A percentile compares a stretch with the other conserved stretches of the same genome.
Conservation (phyloP, 2,888 invertebrate genomes). For the Calameuta filiformis region DNA sequence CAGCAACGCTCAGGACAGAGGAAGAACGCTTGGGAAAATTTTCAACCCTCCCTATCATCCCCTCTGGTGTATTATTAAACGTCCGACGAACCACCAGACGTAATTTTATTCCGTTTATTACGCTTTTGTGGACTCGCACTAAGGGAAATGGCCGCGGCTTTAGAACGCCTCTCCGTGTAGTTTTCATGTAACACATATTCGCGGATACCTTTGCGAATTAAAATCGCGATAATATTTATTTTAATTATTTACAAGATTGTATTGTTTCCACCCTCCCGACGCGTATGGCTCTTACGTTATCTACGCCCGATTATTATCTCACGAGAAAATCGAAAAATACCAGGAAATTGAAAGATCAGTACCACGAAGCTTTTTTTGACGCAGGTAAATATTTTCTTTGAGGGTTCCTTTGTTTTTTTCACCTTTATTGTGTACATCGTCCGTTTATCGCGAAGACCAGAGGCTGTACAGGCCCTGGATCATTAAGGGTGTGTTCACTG, state of each 20-base stretch:
- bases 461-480: not conserved
- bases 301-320: not conserved
- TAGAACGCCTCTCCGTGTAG: not conserved
- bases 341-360: not conserved
- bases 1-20: not conserved
- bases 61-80: constrained; percentile 23
- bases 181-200: not conserved
- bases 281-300: too few relatives aligned
- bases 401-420: not conserved
- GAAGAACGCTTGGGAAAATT: not conserved
- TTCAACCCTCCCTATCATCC: not conserved
- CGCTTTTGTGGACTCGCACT: constrained; percentile 8
- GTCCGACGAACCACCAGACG: constrained; percentile 26
- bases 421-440: not conserved
- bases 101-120: constrained; percentile 36
- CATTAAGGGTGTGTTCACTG: not conserved
- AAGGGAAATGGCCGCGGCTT: not conserved
- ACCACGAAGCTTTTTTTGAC: not conserved
- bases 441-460: not conserved
- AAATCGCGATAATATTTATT: not conserved
- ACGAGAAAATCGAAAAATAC: not conserved
- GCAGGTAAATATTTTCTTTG: not conserved
- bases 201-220: not conserved
- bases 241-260: not conserved
- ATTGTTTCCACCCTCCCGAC: not conserved